phyloP scores from a whole-genome alignment of 2,113 vertebrate species.

The Spermophilus dauricus region DNA sequence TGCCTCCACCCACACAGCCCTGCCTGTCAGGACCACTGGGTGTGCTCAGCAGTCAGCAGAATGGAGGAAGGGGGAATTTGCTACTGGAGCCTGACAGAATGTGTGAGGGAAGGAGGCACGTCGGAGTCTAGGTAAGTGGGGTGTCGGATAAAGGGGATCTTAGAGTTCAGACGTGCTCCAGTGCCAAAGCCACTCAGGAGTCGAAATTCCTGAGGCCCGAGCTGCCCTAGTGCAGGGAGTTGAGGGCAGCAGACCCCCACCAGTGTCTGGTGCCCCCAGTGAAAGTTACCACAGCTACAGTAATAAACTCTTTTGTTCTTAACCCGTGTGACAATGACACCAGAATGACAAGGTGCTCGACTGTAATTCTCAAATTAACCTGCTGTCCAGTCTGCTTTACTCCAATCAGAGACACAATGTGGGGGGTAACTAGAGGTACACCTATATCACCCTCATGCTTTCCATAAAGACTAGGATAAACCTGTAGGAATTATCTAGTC shows the following conservation, averaged over 20 bases:
- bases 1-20: neutral
- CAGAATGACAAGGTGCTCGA: neutral
- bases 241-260: fast-evolving
- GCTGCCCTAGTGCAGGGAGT: neutral
- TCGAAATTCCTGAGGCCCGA: neutral
- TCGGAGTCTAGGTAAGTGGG: neutral
- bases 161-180: neutral
- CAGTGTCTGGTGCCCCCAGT: no score
- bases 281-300: no score
- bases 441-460: neutral
- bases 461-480: neutral
- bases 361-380: neutral
- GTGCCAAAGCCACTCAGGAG: neutral
- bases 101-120: neutral
- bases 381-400: neutral
- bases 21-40: no score
- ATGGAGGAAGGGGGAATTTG: neutral
- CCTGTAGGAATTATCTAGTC: neutral
- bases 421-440: neutral
- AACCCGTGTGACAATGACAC: neutral
- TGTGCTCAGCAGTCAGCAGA: neutral
- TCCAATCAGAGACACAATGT: neutral
- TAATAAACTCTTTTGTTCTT: neutral
- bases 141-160: neutral
- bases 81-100: neutral